Base-by-base conservation (phyloP, 2,797 vertebrate genomes). In the Hypotaenidia okinawae region DNA sequence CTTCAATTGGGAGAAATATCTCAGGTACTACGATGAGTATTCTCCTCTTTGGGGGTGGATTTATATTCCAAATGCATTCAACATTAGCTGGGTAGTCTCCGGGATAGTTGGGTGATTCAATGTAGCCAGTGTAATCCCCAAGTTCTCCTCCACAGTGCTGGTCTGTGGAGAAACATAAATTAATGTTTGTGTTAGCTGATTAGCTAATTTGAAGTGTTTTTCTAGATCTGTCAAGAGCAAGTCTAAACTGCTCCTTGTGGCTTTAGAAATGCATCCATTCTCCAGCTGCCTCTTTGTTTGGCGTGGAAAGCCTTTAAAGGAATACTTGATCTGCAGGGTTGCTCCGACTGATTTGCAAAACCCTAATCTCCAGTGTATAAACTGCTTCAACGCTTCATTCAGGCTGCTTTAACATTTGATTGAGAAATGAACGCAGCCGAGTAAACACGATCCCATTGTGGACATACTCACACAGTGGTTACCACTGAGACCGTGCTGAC, bases 11-110 rank as follows among this genome's bases (percentile, higher is more conserved):
- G 28, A 99, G 98, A 97, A 99, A 99, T 96, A 99, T 99, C 98
- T 99, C 99, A 0, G 99, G 99, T 54, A 99, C 99, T 64, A 99
- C 99, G 0, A 99, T 99, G 87, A 99, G 99, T 95, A 99, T 99
- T 89, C 99, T 97, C 66, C 99, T 98, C 95, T 99, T 99, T 83
- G 99, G 99, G 5, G 99, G 99, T 2, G 99, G 99, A 30, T 98
- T 99, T 88, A 99, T 99, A 93, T 99, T 99, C 99, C 99, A 99
- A 76, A 99, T 98, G 28, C 99, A 99, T 95, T 99, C 99, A 10
- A 99, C 98, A 0, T 99, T 99, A 81, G 99, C 99, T 0, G 99
- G 99, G 96, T 99, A 99, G 96, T 99, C 99, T 21, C 99, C 99
- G 1, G 99, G 99, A 92, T 99, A 99, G 98, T 99, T 99, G 30